Base-by-base conservation (phyloP, 2,888 invertebrate species). In the Lydus trimaculatus region DNA sequence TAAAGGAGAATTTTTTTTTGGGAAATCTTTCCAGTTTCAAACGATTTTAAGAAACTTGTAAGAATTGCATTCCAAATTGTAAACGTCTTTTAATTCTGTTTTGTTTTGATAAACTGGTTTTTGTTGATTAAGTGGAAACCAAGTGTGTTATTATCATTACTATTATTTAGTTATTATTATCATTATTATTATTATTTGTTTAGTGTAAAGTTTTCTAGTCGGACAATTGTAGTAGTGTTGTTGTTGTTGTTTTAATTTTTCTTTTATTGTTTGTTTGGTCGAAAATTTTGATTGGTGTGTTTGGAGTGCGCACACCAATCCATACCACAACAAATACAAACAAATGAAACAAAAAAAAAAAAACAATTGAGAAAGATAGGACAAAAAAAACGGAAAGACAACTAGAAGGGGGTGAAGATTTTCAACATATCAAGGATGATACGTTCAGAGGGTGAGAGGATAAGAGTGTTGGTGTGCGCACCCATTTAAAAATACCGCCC, bases 401-500 rank as follows among this genome's bases (percentile, higher is more conserved):
- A 39, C 17, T n/a, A n/a, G n/a, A n/a, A 20, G 17, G 9, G 25
- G 25, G 56, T 6, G 59, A 69, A 64, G 48, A 48, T 64, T 64
- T 59, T 64, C 33, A 63, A 66, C 63, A 65, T 66, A 48, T 28
- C 61, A 62, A 23, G 28, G n/a, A 56, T 60, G 9, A 36, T 11
- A 11, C 3, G 17, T 17, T 17, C 2, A 17, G n/a, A 72, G 73
- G 76, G 77, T 75, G 76, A 76, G 76, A 76, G n/a, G 5, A 36
- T 4, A 36, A 43, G 74, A 78, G 79, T 81, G 79, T 83, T 83
- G 83, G 84, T 84, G 84, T 84, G 84, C 84, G 84, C 84, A 84
- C 84, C 83, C 82, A 80, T 77, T 82, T 61, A 64, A 63, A 64
- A 56, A 60, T 31, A 52, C 63, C 62, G 25, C 70, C 67, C 71